These are phyloP conservation scores for Eupeodes luniger DNA, from an alignment of 2,888 invertebrate species.

Conservation along the genomic window DNA sequence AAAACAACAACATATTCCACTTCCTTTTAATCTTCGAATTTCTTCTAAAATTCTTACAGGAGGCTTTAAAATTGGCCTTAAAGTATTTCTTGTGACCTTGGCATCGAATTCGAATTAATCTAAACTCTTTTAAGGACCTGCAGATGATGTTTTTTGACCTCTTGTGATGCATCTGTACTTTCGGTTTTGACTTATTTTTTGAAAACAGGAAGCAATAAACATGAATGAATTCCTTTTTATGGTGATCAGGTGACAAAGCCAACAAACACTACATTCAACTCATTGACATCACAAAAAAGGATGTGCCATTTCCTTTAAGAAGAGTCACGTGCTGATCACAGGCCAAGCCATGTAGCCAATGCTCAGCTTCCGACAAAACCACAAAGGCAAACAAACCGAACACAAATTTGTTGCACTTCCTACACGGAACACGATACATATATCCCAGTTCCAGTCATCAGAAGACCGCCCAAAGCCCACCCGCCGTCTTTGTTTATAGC, in stretches of 20 bases:
- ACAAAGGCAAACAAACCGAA: conserved; percentile 54
- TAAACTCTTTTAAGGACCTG: not conserved
- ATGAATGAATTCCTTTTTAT: not conserved
- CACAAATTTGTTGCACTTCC: conserved; percentile 65
- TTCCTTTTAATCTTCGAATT: too few species aligned
- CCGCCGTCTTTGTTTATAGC: conserved; percentile 82
- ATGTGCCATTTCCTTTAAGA: not conserved
- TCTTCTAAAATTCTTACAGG: too few species aligned
- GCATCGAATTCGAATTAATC: not conserved
- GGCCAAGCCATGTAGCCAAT: conserved; percentile 26
- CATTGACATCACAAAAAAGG: conserved; percentile 1
- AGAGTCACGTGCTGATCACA: conserved; percentile 25
- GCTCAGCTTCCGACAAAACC: conserved; percentile 56
- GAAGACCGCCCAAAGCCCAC: conserved; percentile 73
- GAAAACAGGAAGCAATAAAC: conserved; percentile 34
- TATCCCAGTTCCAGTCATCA: not conserved
- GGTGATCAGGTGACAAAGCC: not conserved
- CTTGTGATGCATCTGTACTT: not conserved
- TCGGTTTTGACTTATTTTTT: not conserved
- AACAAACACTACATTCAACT: not conserved
- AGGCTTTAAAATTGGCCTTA: not conserved
- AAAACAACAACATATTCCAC: too few species aligned
- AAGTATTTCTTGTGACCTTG: not conserved
- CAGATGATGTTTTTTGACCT: too few species aligned
- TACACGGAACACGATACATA: conserved; percentile 48